These are phyloP conservation scores for Echinometra lucunter DNA, from an alignment of 53 echinoderm and acorn worm genomes.

Conservation along the genomic window DNA sequence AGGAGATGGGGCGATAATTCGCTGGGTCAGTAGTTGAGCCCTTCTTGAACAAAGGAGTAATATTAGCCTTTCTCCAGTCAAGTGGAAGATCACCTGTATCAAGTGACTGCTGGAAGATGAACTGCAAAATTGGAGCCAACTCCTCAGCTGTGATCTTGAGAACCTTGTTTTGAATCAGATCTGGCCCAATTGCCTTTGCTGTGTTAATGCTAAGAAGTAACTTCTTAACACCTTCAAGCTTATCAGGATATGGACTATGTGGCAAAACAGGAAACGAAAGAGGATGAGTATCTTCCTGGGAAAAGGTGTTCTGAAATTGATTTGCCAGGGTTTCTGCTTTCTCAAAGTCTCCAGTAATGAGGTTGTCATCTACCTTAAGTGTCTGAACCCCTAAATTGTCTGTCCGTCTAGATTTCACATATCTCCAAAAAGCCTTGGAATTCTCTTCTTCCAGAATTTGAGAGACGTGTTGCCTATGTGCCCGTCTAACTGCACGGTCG, in stretches of 20 bases:
- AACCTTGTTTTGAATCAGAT: neutral
- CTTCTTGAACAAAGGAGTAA: too few relatives aligned
- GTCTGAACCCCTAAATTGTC: neutral
- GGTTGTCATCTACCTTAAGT: neutral
- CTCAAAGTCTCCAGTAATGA: neutral
- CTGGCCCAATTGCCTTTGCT: neutral
- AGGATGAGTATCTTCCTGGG: neutral
- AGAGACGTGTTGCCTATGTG: neutral
- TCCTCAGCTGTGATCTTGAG: neutral
- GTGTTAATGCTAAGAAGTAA: neutral
- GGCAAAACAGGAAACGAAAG: neutral
- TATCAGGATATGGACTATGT: neutral
- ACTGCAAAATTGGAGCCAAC: neutral
- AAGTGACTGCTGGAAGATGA: too few relatives aligned
- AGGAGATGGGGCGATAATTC: too few relatives aligned
- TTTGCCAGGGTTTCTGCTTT: constrained; percentile 33
- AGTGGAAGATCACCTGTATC: too few relatives aligned
- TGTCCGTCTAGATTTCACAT: constrained; percentile 36
- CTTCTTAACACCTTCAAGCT: neutral
- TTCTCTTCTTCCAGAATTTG: neutral
- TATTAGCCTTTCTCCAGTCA: too few relatives aligned
- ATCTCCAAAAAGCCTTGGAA: constrained; percentile 35
- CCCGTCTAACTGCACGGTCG: neutral
- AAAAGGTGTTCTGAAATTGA: constrained; percentile 53
- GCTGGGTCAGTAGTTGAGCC: too few relatives aligned